Evolutionary conservation across 2,113 vertebrate species (phyloP).

Genomic region (Rostratula benghalensis): DNA sequence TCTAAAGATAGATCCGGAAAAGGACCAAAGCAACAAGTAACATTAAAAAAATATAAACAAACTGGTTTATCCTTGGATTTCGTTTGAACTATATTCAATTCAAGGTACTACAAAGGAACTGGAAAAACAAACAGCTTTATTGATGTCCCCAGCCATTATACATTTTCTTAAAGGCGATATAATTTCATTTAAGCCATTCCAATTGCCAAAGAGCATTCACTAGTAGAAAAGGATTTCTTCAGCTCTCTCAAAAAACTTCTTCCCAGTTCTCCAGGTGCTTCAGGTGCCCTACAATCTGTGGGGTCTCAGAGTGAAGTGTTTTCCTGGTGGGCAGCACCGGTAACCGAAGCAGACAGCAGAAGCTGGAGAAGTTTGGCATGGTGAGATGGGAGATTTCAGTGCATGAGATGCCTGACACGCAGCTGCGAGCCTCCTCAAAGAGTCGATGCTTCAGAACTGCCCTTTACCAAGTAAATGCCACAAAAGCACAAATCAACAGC

Average conservation of each 20-base stretch:
- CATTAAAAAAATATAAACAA: neutral
- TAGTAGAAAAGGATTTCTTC: constrained; percentile 8
- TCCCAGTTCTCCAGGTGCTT: neutral
- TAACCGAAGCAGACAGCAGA: neutral
- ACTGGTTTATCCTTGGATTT: neutral
- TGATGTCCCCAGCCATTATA: constrained; percentile 20
- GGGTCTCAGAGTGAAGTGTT: neutral
- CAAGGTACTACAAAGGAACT: neutral
- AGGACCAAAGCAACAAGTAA: neutral
- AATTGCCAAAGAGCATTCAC: constrained; percentile 1
- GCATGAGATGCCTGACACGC: neutral
- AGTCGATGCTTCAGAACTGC: constrained; percentile 8
- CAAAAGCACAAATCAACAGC: constrained; percentile 46
- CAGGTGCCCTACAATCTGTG: constrained; percentile 24
- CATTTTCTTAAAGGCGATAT: neutral
- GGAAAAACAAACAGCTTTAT: constrained; percentile 22
- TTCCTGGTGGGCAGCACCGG: constrained; percentile 15
- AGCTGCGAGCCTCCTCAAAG: constrained; percentile 27
- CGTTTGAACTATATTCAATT: neutral
- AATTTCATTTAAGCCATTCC: constrained; percentile 1
- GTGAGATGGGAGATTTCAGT: neutral
- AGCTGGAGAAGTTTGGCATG: constrained; percentile 20
- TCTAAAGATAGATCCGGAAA: neutral
- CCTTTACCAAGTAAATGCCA: constrained; percentile 57
- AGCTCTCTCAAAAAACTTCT: neutral